A percentile compares a stretch with the other conserved stretches of the same genome.
Conservation (phyloP, 1,140 invertebrate genomes). For the Drosophila ohnishii region DNA sequence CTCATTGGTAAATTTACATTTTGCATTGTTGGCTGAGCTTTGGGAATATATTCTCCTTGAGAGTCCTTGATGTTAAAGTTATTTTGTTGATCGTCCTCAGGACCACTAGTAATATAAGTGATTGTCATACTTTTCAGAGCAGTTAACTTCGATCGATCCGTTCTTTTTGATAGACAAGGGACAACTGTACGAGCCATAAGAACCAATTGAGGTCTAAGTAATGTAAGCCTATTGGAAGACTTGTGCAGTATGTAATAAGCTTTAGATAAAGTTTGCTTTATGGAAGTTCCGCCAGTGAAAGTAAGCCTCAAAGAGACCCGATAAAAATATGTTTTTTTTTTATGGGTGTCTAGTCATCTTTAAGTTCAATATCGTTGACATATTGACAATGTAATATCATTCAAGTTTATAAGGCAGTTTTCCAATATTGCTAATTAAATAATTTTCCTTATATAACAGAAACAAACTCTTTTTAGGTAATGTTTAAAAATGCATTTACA, state of each 20-base stretch:
- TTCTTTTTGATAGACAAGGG: conserved; percentile 7
- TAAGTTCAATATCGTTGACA: not conserved
- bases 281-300: conserved; percentile 20
- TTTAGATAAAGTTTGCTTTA: conserved; percentile 4
- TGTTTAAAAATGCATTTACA: not conserved
- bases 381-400: not conserved
- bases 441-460: too few species aligned
- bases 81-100: not conserved
- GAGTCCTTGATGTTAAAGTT: not conserved
- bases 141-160: not conserved
- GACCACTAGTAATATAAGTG: conserved; percentile 3
- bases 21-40: not conserved
- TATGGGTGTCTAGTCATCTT: not conserved
- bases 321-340: not conserved
- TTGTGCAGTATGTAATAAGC: not conserved
- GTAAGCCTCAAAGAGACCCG: conserved; percentile 16
- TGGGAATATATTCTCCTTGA: not conserved
- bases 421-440: too few species aligned
- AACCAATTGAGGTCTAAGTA: conserved; percentile 19
- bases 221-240: conserved; percentile 6
- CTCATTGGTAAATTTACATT: not conserved
- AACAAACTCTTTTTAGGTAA: too few species aligned
- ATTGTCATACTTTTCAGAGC: conserved; percentile 17
- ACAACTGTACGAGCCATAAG: conserved; percentile 3
- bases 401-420: not conserved